These are phyloP conservation scores for Colistium nudipinnis DNA, from an alignment of 2,113 vertebrate species.

Conservation along the genomic window DNA sequence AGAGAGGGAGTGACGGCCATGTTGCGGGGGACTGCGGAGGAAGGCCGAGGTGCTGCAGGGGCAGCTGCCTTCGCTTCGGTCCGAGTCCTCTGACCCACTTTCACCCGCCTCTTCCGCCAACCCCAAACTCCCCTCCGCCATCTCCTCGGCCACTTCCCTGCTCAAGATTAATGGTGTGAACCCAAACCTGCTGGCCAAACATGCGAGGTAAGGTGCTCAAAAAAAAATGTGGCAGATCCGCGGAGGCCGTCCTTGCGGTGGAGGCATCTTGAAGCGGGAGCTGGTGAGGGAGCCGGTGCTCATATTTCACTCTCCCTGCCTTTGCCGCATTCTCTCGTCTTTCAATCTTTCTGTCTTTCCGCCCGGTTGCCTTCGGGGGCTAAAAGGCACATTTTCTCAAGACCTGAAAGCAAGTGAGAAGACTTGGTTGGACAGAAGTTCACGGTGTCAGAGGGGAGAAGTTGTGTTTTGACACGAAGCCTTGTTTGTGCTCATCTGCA, in stretches of 20 bases:
- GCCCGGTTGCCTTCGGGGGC: constrained; percentile 67
- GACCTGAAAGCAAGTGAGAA: constrained; percentile 79
- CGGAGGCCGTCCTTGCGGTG: constrained; percentile 44
- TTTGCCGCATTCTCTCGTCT: constrained; percentile 68
- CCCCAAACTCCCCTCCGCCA: constrained; percentile 49
- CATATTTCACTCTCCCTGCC: constrained; percentile 78
- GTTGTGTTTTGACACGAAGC: constrained; percentile 81
- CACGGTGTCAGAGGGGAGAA: constrained; percentile 79
- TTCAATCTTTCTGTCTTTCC: constrained; percentile 73
- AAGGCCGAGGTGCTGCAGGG: constrained; percentile 60
- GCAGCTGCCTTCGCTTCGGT: constrained; percentile 82
- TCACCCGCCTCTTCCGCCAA: constrained; percentile 69
- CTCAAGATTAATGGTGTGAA: constrained; percentile 82
- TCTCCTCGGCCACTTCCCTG: constrained; percentile 51
- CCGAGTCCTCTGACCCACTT: constrained; percentile 82
- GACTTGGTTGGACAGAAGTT: constrained; percentile 80
- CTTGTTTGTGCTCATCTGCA: constrained; percentile 84
- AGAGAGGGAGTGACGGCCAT: constrained; percentile 30
- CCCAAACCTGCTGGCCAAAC: constrained; percentile 78
- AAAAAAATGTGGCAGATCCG: constrained; percentile 57
- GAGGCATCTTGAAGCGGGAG: constrained; percentile 54
- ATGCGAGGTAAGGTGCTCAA: constrained; percentile 56
- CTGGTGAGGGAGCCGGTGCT: constrained; percentile 38
- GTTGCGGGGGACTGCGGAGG: constrained; percentile 55
- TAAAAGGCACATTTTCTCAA: constrained; percentile 76